Conservation (phyloP, 2,888 invertebrate species). For the Yponomeuta evonymella region DNA sequence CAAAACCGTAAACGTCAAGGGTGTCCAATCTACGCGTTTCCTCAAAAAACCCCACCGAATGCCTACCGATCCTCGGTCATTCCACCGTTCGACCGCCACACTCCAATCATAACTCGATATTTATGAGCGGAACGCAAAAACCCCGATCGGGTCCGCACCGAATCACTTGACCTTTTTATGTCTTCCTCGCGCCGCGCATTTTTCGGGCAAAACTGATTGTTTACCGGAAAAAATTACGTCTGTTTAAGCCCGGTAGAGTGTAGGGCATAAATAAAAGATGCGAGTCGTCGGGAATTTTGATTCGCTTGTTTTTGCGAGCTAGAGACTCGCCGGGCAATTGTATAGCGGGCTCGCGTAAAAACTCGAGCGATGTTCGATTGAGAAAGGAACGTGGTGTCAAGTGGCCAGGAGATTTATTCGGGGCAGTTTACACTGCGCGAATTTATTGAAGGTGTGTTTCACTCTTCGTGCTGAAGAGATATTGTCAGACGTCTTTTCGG, state of each 20-base stretch:
- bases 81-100: constrained; percentile 24
- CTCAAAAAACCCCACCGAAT: background rate
- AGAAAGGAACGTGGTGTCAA: constrained; percentile 62
- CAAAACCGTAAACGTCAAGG: no score
- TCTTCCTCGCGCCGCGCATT: constrained; percentile 68
- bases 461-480: no score
- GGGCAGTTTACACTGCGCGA: constrained; percentile 35
- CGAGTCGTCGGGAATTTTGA: constrained; percentile 61
- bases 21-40: background rate
- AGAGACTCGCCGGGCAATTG: constrained; percentile 46
- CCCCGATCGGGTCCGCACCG: constrained; percentile 47
- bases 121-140: constrained; percentile 46
- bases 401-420: constrained; percentile 46
- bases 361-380: constrained; percentile 47
- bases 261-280: constrained; percentile 71
- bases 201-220: constrained; percentile 75
- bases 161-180: constrained; percentile 61
- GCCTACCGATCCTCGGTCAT: constrained; percentile 21
- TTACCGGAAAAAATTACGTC: constrained; percentile 75
- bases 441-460: constrained; percentile 25
- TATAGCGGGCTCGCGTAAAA: constrained; percentile 49
- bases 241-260: constrained; percentile 61
- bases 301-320: constrained; percentile 59
- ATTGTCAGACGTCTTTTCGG: no score
- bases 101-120: constrained; percentile 64